Conservation (phyloP, 2,888 invertebrate genomes). For the Pseudoips prasinana region DNA sequence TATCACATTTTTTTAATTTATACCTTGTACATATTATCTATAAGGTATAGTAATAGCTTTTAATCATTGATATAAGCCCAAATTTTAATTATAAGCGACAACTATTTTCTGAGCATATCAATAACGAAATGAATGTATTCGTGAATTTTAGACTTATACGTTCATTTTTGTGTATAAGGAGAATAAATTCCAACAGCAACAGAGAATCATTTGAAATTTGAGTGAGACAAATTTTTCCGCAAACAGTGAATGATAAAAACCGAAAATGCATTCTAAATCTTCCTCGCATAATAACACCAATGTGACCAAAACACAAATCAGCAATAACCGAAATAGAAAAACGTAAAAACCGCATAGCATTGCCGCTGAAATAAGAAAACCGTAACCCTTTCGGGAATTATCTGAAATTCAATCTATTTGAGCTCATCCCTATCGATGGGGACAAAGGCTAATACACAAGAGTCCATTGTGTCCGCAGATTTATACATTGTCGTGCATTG, state of each 20-base stretch:
- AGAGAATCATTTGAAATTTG: no score
- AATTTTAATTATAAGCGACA: no score
- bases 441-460: conserved; percentile 69
- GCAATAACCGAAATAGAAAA: conserved; percentile 32
- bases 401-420: conserved; percentile 77
- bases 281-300: conserved; percentile 35
- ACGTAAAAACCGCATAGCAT: conserved; percentile 36
- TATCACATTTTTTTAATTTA: no score
- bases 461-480: conserved; percentile 71
- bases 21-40: no score
- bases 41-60: no score
- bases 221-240: no score
- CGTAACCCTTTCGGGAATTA: conserved; percentile 63
- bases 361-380: conserved; percentile 62
- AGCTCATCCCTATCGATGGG: conserved; percentile 70
- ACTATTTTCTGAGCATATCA: no score
- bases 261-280: conserved; percentile 29
- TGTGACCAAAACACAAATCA: conserved; percentile 37
- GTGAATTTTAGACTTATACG: no score
- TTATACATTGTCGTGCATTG: conserved; percentile 71
- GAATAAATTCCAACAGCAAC: no score
- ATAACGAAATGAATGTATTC: no score
- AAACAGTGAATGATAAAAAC: conserved; percentile 17
- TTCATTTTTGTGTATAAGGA: no score
- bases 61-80: no score